Percentiles rank a stretch among this genome's conserved stretches.
Evolutionary conservation across 2,113 vertebrate genomes (phyloP).

Genomic region (Amphiprion percula): DNA sequence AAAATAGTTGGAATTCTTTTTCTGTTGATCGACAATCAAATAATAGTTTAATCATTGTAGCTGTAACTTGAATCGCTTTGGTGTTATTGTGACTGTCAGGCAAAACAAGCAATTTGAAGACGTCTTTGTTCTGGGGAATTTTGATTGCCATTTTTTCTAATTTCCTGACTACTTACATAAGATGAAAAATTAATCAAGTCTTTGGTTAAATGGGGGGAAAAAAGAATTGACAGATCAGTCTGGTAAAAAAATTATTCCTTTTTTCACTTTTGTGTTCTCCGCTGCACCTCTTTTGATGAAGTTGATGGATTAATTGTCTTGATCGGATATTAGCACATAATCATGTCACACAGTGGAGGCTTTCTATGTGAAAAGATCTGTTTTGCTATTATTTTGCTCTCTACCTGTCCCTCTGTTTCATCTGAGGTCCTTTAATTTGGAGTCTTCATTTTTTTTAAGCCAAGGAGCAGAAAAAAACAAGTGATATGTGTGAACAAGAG

Average conservation of each 20-base stretch:
- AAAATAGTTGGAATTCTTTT: not conserved
- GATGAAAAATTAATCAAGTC: not conserved
- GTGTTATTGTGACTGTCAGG: not conserved
- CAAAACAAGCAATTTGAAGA: not conserved
- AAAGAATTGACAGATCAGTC: not conserved
- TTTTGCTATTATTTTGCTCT: not conserved
- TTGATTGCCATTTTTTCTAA: not conserved
- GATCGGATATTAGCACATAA: not conserved
- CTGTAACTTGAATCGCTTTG: not conserved
- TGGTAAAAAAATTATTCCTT: not conserved
- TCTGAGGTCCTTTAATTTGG: constrained; percentile 57
- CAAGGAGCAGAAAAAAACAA: constrained; percentile 58
- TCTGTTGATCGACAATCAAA: not conserved
- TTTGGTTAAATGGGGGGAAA: not conserved
- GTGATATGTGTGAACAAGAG: constrained; percentile 32
- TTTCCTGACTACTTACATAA: not conserved
- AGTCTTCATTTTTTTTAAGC: constrained; percentile 54
- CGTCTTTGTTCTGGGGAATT: not conserved
- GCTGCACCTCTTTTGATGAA: not conserved
- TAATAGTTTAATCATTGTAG: not conserved
- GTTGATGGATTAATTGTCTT: not conserved
- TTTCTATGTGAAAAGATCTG: not conserved
- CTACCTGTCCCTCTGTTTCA: constrained; percentile 36
- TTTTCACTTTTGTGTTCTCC: not conserved
- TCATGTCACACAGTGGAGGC: not conserved